Evolutionary conservation across 2,113 vertebrate genomes (phyloP).

Genomic region (Galemys pyrenaicus): DNA sequence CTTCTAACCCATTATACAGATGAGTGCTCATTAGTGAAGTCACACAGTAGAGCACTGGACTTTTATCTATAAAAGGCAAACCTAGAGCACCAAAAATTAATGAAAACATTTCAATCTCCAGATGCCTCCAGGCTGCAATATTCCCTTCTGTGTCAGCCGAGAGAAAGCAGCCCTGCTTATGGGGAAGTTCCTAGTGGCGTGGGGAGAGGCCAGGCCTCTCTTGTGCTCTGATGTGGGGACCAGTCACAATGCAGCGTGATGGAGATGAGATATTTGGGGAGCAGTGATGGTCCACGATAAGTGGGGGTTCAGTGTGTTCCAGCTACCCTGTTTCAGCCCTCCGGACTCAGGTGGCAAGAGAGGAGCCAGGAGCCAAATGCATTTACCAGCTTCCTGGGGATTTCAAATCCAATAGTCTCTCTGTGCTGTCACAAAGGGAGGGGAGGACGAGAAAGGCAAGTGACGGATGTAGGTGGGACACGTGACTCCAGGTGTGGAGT

Average conservation of each 20-base stretch:
- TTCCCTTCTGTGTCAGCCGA: conserved; percentile 48
- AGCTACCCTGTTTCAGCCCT: background rate
- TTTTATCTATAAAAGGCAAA: background rate
- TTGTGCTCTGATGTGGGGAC: background rate
- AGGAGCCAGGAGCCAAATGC: background rate
- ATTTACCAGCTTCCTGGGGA: background rate
- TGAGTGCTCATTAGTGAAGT: conserved; percentile 10
- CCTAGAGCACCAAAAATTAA: conserved; percentile 71
- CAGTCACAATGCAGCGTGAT: background rate
- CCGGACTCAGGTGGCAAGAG: accelerated
- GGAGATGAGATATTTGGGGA: background rate
- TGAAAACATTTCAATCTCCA: conserved; percentile 77
- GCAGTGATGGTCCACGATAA: background rate
- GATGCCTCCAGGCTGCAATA: conserved; percentile 53
- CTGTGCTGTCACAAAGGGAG: background rate
- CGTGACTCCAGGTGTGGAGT: accelerated
- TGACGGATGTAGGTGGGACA: background rate
- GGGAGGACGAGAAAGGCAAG: background rate
- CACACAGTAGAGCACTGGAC: background rate
- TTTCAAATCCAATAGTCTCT: background rate
- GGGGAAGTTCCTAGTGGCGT: conserved; percentile 24
- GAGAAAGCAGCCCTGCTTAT: conserved; percentile 74
- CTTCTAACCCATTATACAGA: conserved; percentile 3
- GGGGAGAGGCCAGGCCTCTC: conserved; percentile 50
- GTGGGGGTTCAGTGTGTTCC: background rate